A percentile compares a stretch with the other conserved stretches of the same genome.
Conservation (phyloP, 2,888 invertebrate genomes). For the Acrocyrtus sp. region DNA sequence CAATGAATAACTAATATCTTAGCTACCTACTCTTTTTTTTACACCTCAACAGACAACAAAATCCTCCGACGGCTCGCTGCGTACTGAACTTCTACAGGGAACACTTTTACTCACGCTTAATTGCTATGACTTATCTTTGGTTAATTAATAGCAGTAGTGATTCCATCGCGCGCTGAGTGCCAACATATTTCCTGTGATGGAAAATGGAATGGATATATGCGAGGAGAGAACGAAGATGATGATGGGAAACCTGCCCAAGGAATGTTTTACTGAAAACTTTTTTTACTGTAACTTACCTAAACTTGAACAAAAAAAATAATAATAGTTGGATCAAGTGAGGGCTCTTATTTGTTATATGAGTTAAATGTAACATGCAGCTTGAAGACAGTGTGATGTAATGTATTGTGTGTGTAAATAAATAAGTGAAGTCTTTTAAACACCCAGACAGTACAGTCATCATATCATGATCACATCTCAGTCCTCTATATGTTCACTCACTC, state of each 20-base stretch:
- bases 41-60: no score
- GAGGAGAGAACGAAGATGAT: background rate
- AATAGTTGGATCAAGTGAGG: background rate
- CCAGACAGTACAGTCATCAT: background rate
- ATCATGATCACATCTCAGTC: conserved; percentile 5
- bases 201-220: background rate
- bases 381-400: background rate
- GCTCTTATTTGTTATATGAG: background rate
- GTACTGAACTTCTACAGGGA: no score
- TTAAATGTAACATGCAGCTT: background rate
- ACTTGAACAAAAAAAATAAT: background rate
- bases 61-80: no score
- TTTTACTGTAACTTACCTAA: conserved; percentile 22
- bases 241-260: conserved; percentile 27
- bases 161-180: no score
- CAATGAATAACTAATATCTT: no score
- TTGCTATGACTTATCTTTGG: no score
- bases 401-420: background rate
- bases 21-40: no score
- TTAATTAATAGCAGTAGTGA: no score
- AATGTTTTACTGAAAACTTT: conserved; percentile 29
- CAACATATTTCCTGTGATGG: background rate
- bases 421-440: conserved; percentile 27
- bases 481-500: conserved; percentile 7
- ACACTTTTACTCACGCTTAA: no score